Conservation (phyloP, 2,113 vertebrate species). For the Vimba vimba region DNA sequence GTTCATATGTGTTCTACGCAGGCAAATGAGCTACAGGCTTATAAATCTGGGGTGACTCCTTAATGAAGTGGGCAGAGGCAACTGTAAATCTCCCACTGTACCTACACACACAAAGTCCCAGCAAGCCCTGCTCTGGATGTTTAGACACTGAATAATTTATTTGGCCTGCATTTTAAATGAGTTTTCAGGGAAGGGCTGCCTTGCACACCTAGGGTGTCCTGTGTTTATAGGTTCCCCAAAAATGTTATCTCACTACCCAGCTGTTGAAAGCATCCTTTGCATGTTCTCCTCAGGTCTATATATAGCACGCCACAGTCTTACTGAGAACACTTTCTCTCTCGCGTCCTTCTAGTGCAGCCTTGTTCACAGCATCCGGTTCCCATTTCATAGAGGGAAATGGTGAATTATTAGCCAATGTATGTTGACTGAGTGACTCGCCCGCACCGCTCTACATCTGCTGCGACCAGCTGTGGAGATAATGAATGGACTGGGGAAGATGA, state of each 20-base stretch:
- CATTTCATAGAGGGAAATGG: not conserved
- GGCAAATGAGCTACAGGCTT: not conserved
- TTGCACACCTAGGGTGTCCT: constrained; percentile 21
- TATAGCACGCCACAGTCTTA: constrained; percentile 33
- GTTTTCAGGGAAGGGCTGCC: constrained; percentile 40
- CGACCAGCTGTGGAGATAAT: constrained; percentile 45
- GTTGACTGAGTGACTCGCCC: constrained; percentile 30
- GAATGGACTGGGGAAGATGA: constrained; percentile 20
- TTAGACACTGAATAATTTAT: constrained; percentile 52
- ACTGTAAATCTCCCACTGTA: constrained; percentile 35
- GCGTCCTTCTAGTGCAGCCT: not conserved
- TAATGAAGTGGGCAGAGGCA: constrained; percentile 26
- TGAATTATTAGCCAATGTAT: constrained; percentile 34
- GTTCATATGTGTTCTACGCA: not conserved
- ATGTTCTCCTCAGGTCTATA: constrained; percentile 41
- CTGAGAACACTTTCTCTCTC: constrained; percentile 8
- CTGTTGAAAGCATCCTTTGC: constrained; percentile 41
- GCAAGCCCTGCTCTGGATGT: constrained; percentile 34
- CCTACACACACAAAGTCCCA: not conserved
- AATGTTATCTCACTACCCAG: constrained; percentile 54
- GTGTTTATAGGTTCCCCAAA: constrained; percentile 40
- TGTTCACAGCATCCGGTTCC: constrained; percentile 21
- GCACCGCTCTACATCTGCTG: constrained; percentile 43
- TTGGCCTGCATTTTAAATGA: constrained; percentile 53
- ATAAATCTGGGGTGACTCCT: constrained; percentile 7